phyloP scores from a whole-genome alignment of 2,113 vertebrate species.

The Lepus americanus region DNA sequence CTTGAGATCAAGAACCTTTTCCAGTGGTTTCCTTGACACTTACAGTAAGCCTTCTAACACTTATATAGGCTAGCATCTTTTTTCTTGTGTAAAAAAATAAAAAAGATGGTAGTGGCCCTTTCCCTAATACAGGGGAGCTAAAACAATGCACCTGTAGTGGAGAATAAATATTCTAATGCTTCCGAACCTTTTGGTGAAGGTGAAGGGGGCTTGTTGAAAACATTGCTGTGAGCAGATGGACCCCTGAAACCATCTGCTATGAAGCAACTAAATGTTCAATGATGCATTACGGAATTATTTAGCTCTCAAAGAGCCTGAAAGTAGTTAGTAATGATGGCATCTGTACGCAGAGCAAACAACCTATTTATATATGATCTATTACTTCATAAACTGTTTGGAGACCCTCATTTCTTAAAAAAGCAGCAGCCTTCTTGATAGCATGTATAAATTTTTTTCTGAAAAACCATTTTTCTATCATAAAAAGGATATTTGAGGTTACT shows the following conservation, averaged over 20 bases:
- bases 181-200: constrained; percentile 92
- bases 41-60: neutral
- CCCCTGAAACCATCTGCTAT: constrained; percentile 96
- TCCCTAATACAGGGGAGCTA: constrained; percentile 68
- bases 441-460: constrained; percentile 58
- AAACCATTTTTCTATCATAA: constrained; percentile 7
- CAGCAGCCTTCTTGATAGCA: constrained; percentile 80
- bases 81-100: constrained; percentile 2
- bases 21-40: neutral
- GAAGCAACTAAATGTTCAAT: constrained; percentile 95
- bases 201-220: constrained; percentile 96
- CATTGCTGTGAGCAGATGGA: constrained; percentile 96
- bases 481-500: neutral
- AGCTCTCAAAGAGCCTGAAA: constrained; percentile 96
- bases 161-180: constrained; percentile 90
- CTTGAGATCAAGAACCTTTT: constrained; percentile 1
- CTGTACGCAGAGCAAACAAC: constrained; percentile 93
- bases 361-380: constrained; percentile 96
- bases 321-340: constrained; percentile 95
- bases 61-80: neutral
- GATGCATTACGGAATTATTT: constrained; percentile 96
- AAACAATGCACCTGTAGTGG: constrained; percentile 86
- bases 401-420: constrained; percentile 90
- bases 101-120: constrained; percentile 14
- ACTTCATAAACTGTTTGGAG: constrained; percentile 88